Evolutionary conservation across 2,113 vertebrate species (phyloP).

Genomic region (Pantherophis guttatus): DNA sequence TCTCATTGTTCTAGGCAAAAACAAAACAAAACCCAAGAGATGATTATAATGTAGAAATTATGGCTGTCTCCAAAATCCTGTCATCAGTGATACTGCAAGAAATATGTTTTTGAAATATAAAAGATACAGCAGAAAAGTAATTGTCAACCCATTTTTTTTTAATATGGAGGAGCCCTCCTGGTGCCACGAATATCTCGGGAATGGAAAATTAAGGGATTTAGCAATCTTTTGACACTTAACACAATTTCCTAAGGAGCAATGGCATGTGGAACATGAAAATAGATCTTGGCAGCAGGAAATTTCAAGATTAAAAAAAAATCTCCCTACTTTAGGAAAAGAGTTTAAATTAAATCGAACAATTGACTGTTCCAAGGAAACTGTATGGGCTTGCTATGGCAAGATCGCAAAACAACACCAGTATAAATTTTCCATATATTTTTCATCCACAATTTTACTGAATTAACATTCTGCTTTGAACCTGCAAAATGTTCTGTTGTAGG

Average conservation of each 20-base stretch:
- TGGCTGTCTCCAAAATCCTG: background rate
- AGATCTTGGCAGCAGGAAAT: background rate
- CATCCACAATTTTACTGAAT: background rate
- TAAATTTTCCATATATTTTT: background rate
- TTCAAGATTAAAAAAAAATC: background rate
- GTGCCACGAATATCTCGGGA: background rate
- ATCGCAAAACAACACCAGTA: background rate
- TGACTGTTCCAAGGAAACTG: background rate
- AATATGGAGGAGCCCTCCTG: background rate
- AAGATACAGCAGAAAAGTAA: background rate
- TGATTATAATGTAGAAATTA: background rate
- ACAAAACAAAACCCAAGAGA: background rate
- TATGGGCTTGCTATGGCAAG: background rate
- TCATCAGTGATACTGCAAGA: background rate
- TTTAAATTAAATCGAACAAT: background rate
- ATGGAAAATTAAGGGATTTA: background rate
- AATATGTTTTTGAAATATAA: background rate
- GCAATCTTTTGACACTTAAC: background rate
- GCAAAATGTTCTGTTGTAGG: background rate
- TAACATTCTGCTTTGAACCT: background rate
- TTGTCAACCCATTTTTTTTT: background rate
- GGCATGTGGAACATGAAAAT: background rate
- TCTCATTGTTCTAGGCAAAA: constrained; percentile 71
- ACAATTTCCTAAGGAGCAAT: background rate
- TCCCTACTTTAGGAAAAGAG: background rate